Conservation (phyloP, 2,888 invertebrate genomes). For the Hirtodrosophila alboralis region DNA sequence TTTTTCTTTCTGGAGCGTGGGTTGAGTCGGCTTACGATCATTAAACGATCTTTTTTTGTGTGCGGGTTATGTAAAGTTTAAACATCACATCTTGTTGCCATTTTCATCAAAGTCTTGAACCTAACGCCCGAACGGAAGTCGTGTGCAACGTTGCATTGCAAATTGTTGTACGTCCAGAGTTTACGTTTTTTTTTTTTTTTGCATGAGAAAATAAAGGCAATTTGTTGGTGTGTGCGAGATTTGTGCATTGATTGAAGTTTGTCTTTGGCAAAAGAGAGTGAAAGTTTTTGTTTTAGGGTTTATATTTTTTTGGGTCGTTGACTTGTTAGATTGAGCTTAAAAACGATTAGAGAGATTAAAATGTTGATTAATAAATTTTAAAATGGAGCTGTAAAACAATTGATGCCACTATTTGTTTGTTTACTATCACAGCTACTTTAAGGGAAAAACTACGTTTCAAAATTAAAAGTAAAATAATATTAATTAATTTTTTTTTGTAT, state of each 20-base stretch:
- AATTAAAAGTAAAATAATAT: too few relatives aligned
- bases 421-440: too few relatives aligned
- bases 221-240: too few relatives aligned
- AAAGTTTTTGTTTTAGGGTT: conserved; percentile 36
- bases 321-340: conserved; percentile 20
- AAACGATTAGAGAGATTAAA: too few relatives aligned
- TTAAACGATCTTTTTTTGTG: conserved; percentile 10
- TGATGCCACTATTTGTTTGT: too few relatives aligned
- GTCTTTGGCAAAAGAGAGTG: conserved; percentile 38
- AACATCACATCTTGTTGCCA: conserved; percentile 19
- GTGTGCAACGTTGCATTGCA: conserved; percentile 77
- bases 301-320: conserved; percentile 47
- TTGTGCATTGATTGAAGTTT: conserved; percentile 26
- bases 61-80: conserved; percentile 59
- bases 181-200: conserved; percentile 32
- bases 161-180: conserved; percentile 38
- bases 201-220: conserved; percentile 37
- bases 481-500: too few relatives aligned
- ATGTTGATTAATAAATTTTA: too few relatives aligned
- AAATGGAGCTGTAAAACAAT: too few relatives aligned
- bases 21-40: conserved; percentile 33
- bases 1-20: conserved; percentile 56
- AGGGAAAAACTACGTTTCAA: too few relatives aligned
- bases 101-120: conserved; percentile 17
- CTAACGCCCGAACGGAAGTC: conserved; percentile 62